Evolutionary conservation across 1,140 invertebrate species (phyloP), one percentile per base, ranked within the genome.

Genomic region (Ditylenchus dipsaci): DNA sequence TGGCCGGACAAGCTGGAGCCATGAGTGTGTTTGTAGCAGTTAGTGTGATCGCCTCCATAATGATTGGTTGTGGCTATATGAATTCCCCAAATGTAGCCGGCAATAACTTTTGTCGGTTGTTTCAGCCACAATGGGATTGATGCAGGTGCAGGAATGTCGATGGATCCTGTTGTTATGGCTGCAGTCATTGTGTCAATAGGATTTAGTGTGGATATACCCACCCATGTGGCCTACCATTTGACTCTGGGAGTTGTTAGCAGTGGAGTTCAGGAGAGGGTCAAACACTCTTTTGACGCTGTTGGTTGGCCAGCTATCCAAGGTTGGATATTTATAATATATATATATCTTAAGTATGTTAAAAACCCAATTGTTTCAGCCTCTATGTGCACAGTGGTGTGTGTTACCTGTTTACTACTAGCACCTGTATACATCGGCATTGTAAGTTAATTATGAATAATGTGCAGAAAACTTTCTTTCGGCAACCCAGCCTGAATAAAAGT

Each of bases 111-210:
- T 30, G 19, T 47, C 42, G 13, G n/a, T 38, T 38, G 3, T 62
- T 74, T 19, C 13, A 71, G 69, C 43, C 29, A 71, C 69, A 1
- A 72, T 86, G 53, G 85, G 85, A 21, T 83, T 84, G 47, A 75
- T 86, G 70, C 69, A 76, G 8, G 75, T 81, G 66, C 80, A 81
- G 76, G 71, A 7, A 71, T 85, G 19, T 78, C 78, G 17, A 72
- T 86, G 17, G 84, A 84, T 71, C 82, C 85, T 13, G 78, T 86
- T 42, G 45, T 76, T 27, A 70, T 75, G 76, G 84, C 85, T 38
- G 82, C 59, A 3, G 59, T 61, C 3, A 84, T 86, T 33, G 85
- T 86, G 75, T 83, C 83, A 33, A 82, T 86, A 11, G 85, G 85
- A 8, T 85, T 78, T 57, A 68, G 63, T 27, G 74, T 81, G 13